These are phyloP conservation scores for Pilophorus perplexus DNA, from an alignment of 2,888 invertebrate genomes.

Conservation along the genomic window DNA sequence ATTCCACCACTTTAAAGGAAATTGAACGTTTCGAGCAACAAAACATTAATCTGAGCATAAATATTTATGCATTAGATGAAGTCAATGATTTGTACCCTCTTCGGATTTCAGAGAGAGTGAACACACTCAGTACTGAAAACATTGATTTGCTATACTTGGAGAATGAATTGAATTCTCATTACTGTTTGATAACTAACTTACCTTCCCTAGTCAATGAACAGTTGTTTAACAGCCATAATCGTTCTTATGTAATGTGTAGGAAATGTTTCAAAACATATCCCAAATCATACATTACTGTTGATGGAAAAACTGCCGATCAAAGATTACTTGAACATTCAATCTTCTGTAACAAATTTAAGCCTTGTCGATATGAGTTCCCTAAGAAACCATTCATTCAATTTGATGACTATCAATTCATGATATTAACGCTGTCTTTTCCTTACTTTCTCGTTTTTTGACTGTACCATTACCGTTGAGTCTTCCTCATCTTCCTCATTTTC, in stretches of 20 bases:
- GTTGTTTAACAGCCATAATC: not conserved
- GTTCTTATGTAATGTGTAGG: not conserved
- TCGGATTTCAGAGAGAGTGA: not conserved
- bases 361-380: conserved; percentile 6
- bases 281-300: not conserved
- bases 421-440: no score
- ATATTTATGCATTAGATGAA: not conserved
- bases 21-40: not conserved
- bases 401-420: conserved; percentile 4
- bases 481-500: no score
- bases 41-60: not conserved
- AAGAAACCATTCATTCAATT: not conserved
- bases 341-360: no score
- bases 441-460: no score
- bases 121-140: not conserved
- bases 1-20: not conserved
- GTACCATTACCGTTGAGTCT: no score
- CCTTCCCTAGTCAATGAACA: not conserved
- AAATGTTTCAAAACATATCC: not conserved
- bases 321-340: not conserved
- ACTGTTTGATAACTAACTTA: not conserved
- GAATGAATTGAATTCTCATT: no score
- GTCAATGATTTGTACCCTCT: not conserved
- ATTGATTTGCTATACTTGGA: not conserved
- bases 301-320: not conserved